These are phyloP conservation scores for Drosophila ironensis DNA, from an alignment of 1,140 invertebrate species.

Conservation along the genomic window DNA sequence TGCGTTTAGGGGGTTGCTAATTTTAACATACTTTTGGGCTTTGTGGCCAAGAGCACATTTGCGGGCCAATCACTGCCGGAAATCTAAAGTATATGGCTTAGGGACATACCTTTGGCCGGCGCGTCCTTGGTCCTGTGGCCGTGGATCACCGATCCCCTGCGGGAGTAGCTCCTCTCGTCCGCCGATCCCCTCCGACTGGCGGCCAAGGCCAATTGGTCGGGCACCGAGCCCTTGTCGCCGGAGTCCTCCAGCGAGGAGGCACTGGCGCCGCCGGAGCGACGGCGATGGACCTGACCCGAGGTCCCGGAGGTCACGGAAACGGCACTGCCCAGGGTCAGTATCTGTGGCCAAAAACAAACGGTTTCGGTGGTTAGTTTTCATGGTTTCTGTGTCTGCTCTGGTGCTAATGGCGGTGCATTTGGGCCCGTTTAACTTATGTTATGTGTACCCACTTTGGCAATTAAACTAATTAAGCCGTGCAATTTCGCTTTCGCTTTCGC, in stretches of 20 bases:
- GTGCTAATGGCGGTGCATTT: slow-evolving; percentile 5
- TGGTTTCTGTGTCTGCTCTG: neutral
- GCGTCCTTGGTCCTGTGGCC: slow-evolving; percentile 38
- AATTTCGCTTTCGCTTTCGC: slow-evolving; percentile 62
- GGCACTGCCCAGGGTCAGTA: slow-evolving; percentile 13
- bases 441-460: slow-evolving; percentile 36
- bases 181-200: slow-evolving; percentile 43
- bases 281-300: slow-evolving; percentile 29
- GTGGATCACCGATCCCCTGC: slow-evolving; percentile 28
- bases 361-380: too few species aligned
- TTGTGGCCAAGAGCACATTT: too few species aligned
- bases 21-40: neutral
- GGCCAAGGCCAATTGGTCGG: slow-evolving; percentile 64
- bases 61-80: too few species aligned
- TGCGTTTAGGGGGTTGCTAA: too few species aligned
- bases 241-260: slow-evolving; percentile 38
- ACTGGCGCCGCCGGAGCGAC: slow-evolving; percentile 19
- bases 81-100: too few species aligned
- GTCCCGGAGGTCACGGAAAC: slow-evolving; percentile 36
- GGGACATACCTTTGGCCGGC: slow-evolving; percentile 15
- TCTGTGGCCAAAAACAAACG: slow-evolving; percentile 1
- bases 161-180: slow-evolving; percentile 36
- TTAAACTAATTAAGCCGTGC: slow-evolving; percentile 66
- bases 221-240: slow-evolving; percentile 47
- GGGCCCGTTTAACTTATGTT: slow-evolving; percentile 8